Evolutionary conservation across 2,888 invertebrate species (phyloP).

Genomic region (Cephus sareptanus): DNA sequence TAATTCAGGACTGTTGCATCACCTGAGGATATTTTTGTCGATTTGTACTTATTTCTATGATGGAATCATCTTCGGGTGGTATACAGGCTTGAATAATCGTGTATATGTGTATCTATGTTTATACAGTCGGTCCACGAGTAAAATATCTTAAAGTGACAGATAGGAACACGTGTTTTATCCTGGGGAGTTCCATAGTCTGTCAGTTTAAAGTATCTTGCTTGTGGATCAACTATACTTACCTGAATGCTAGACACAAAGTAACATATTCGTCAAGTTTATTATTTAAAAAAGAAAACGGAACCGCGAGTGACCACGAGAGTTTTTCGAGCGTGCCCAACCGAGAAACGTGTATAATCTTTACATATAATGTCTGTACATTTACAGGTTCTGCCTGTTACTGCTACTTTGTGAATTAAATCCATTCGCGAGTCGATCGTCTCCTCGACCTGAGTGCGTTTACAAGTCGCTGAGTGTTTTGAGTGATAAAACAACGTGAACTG

Average conservation of each 20-base stretch:
- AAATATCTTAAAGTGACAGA: no score
- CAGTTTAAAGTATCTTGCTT: no score
- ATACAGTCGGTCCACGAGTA: not conserved
- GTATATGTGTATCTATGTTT: not conserved
- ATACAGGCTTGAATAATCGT: not conserved
- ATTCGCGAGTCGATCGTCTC: not conserved
- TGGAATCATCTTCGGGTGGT: no score
- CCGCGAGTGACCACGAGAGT: not conserved
- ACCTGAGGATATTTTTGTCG: no score
- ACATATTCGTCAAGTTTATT: not conserved
- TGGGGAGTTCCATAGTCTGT: no score
- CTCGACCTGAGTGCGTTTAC: not conserved
- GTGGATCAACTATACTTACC: no score
- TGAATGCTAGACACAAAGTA: not conserved
- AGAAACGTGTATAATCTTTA: not conserved
- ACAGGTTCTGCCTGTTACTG: not conserved
- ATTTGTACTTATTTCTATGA: no score
- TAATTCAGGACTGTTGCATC: no score
- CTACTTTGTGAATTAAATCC: not conserved
- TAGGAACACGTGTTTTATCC: no score
- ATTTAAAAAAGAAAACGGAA: not conserved
- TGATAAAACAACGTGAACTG: not conserved
- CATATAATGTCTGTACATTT: not conserved
- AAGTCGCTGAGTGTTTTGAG: not conserved
- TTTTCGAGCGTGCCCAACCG: not conserved